Evolutionary conservation across 2,113 vertebrate species (phyloP), one percentile per base, ranked within the genome.

Genomic region (Sus scrofa): DNA sequence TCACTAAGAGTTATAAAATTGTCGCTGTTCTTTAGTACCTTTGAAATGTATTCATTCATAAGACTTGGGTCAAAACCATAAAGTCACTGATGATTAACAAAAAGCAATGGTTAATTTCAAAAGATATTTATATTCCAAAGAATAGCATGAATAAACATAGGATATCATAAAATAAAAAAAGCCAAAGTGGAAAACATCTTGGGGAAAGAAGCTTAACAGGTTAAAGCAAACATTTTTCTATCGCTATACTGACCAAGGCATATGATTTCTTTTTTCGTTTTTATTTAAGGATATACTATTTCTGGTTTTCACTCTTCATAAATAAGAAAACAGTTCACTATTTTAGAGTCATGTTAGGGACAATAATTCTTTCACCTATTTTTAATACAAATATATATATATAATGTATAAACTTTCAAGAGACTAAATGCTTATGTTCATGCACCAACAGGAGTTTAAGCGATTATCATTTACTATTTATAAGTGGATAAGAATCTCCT

Each of bases 41-140:
- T 86, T 82, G 73, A 91, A 86, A 82, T 15, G 14, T 73, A 37
- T 60, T 91, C 62, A 84, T n/a, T 62, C 58, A 74, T 13, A 63
- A 70, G 37, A 62, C 63, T 16, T 84, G 24, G 56, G 24, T 22
- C 30, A 77, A 68, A 65, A 87, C 20, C 27, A 44, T 56, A 86
- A 87, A 91, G 86, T 50, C 68, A 89, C 39, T 44, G 63, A 86
- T 52, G 68, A 32, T 70, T 50, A 73, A 68, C 79, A 79, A 91
- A 77, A 92, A 50, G 60, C 16, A 65, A 82, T 13, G 24, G 12
- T 95, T 77, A 82, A 86, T 58, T 93, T 94, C 39, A 93, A 89
- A 81, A 70, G 32, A 54, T 22, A 78, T 56, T 77, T 86, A 93
- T 0, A 96, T 68, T 78, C 32, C 18, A 56, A 89, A 92, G 12